These are phyloP conservation scores for Scytalopus superciliaris DNA, from an alignment of 2,113 vertebrate species.

Conservation along the genomic window DNA sequence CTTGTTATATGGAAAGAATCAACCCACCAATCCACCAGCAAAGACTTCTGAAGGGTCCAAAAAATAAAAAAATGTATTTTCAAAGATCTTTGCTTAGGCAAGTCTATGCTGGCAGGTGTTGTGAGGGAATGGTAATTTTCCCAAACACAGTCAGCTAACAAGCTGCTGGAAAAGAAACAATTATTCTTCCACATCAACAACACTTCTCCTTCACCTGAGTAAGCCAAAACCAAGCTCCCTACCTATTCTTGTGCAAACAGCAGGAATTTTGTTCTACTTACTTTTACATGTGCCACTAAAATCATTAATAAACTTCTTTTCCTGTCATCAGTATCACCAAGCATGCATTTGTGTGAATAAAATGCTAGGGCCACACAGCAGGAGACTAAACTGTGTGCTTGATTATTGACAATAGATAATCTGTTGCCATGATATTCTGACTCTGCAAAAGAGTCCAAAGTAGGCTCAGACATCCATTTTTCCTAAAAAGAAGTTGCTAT, in stretches of 20 bases:
- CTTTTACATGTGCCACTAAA: neutral
- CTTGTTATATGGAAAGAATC: neutral
- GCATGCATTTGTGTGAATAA: neutral
- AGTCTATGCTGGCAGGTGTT: neutral
- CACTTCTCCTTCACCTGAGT: neutral
- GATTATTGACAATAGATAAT: neutral
- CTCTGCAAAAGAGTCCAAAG: neutral
- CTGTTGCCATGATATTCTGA: neutral
- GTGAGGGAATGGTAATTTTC: neutral
- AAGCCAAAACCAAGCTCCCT: neutral
- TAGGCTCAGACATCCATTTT: neutral
- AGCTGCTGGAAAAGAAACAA: neutral
- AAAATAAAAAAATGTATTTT: neutral
- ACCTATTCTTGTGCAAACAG: neutral
- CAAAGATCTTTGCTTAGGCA: neutral
- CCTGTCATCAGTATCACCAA: neutral
- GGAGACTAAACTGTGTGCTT: neutral
- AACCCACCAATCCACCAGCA: neutral
- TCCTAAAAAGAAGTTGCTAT: neutral
- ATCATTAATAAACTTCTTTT: neutral
- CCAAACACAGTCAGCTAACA: neutral
- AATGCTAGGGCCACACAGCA: neutral
- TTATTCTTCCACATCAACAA: neutral
- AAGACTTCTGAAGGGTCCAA: neutral
- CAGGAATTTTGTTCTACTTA: neutral